These are phyloP conservation scores for Formica exsecta DNA, from an alignment of 1,140 invertebrate species.

Conservation along the genomic window DNA sequence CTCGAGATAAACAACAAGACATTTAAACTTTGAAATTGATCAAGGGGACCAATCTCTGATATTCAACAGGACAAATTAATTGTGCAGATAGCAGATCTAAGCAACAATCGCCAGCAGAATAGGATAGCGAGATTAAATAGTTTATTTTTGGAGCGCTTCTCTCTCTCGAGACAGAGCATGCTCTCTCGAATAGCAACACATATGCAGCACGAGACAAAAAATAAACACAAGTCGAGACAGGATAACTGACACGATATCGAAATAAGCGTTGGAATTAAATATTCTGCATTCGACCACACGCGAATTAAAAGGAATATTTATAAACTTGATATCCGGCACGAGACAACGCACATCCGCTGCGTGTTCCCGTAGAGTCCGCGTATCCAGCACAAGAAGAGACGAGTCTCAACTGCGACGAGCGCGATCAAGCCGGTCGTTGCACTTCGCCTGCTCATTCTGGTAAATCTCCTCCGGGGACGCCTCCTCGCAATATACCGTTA, in stretches of 20 bases:
- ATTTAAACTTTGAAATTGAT: background rate
- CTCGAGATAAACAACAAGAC: conserved; percentile 17
- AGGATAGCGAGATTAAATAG: conserved; percentile 4
- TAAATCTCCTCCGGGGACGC: conserved; percentile 49
- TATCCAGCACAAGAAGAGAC: background rate
- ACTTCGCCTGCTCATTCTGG: conserved; percentile 48
- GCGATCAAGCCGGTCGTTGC: conserved; percentile 60
- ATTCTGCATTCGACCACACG: background rate
- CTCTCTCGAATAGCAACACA: background rate
- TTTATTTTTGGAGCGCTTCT: background rate
- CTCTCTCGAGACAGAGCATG: background rate
- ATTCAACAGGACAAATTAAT: conserved; percentile 9
- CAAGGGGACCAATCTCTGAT: background rate
- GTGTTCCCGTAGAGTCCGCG: background rate
- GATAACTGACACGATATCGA: background rate
- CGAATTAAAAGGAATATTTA: background rate
- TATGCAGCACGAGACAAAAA: background rate
- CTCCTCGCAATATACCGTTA: conserved; percentile 51
- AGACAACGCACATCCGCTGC: background rate
- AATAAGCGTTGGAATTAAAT: background rate
- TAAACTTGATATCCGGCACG: background rate
- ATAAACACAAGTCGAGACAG: background rate
- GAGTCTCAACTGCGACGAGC: background rate
- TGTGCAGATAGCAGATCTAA: background rate
- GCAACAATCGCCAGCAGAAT: background rate